Percentiles rank a stretch among this genome's conserved stretches.
These are phyloP conservation scores for Zoroaster sp. DNA, from an alignment of 53 echinoderm and acorn worm species.

Conservation along the genomic window DNA sequence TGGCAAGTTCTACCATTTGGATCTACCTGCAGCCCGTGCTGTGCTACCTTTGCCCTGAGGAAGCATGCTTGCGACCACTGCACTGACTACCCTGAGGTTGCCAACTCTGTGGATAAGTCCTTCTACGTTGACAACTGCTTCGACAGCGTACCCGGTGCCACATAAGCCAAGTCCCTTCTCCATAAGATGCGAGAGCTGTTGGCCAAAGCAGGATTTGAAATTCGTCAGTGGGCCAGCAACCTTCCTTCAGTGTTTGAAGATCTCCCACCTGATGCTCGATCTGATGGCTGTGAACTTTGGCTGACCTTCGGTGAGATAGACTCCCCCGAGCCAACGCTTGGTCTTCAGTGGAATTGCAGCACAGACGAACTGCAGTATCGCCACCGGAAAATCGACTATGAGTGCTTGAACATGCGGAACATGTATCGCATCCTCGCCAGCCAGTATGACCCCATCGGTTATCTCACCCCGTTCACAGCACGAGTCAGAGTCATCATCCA, in stretches of 20 bases:
- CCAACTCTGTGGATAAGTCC: background rate
- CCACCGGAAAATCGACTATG: background rate
- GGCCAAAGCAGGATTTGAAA: slow-evolving; percentile 20
- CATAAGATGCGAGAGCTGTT: slow-evolving; percentile 4
- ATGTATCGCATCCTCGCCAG: slow-evolving; percentile 30
- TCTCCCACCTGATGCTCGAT: slow-evolving; percentile 43
- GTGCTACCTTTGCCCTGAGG: too few relatives aligned
- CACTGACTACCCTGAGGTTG: background rate
- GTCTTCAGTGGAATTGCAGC: slow-evolving; percentile 24
- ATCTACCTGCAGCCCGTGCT: too few relatives aligned
- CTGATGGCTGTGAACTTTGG: slow-evolving; percentile 3
- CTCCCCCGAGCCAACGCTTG: slow-evolving; percentile 23
- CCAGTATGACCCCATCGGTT: slow-evolving; percentile 22
- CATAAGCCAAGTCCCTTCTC: slow-evolving; percentile 25
- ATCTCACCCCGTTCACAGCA: slow-evolving; percentile 11
- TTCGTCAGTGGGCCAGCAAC: slow-evolving; percentile 44
- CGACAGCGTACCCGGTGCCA: background rate
- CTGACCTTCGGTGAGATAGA: slow-evolving; percentile 19
- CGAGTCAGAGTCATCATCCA: slow-evolving; percentile 28
- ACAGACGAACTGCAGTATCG: slow-evolving; percentile 29
- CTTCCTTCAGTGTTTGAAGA: background rate
- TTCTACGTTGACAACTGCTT: slow-evolving; percentile 55
- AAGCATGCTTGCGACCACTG: background rate
- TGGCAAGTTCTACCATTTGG: slow-evolving; percentile 42
- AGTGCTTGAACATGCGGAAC: slow-evolving; percentile 19